Evolutionary conservation across 2,113 vertebrate genomes (phyloP), one percentile per base, ranked within the genome.

Genomic region (Gallinago undulata): DNA sequence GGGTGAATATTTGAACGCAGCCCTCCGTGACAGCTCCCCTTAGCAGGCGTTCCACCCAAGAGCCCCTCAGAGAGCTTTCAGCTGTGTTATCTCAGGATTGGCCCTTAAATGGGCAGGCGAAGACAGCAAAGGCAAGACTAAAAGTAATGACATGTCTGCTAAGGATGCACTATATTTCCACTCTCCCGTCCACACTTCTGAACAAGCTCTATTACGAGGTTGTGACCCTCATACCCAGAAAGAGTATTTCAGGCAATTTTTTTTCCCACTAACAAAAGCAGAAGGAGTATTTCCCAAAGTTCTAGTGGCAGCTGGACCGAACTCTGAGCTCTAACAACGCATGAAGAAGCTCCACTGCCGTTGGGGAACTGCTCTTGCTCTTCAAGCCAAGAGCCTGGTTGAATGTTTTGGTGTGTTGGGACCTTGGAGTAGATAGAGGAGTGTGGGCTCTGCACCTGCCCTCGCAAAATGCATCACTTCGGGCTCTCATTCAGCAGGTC

Each of bases 191-290:
- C 50, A 11, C 8, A 0, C 23, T 37, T 56, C 57, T 37, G 41
- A 51, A 33, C 30, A 27, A 73, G 41, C 10, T 70, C 7, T 48
- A 31, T 8, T 27, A 4, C 0, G 0, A 64, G 14, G 18, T 7
- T 37, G 22, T 76, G 84, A 66, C 33, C 47, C 37, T 76, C 0
- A 1, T 48, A 67, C 16, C 30, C 63, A 23, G 63, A 62, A 85
- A 56, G 6, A 8, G 28, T 31, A 39, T 76, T 88, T 74, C 37
- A 23, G 43, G 11, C 24, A 13, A 22, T 47, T 47, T 47, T 50
- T 62, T 59, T 86, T 76, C 67, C 17, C 1, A 0, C 35, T 37
- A 7, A n/a, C 0, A 1, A 50, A 56, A 66, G 62, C 43, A 51
- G 57, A 25, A 50, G 16, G 45, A 55, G 2, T 5, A 2, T 68